Evolutionary conservation across 2,888 invertebrate species (phyloP).

Genomic region (Sinelater perroti): DNA sequence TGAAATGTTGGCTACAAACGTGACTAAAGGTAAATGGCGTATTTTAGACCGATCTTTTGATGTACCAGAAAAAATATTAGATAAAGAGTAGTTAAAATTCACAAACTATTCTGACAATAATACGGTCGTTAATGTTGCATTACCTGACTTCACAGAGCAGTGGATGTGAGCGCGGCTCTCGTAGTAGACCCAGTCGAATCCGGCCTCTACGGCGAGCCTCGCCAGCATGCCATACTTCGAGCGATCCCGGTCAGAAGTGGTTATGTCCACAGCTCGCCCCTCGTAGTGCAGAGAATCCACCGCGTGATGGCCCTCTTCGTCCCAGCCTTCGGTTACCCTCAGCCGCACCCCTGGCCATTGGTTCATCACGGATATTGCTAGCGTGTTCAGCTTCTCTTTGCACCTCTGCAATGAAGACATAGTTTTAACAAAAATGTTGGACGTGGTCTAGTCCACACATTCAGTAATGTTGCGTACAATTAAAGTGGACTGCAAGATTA

Average conservation of each 20-base stretch:
- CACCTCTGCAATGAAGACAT: constrained; percentile 83
- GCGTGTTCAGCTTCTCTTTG: constrained; percentile 92
- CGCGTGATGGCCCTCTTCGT: constrained; percentile 82
- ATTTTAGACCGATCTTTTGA: too few relatives aligned
- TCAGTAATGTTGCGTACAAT: too few relatives aligned
- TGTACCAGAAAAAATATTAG: too few relatives aligned
- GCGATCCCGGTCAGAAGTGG: constrained; percentile 91
- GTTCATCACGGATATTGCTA: constrained; percentile 97
- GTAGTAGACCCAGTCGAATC: constrained; percentile 99
- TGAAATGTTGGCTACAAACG: too few relatives aligned
- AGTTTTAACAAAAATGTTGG: too few relatives aligned
- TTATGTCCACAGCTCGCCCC: constrained; percentile 95
- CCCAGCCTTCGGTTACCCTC: constrained; percentile 95
- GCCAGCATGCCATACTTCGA: constrained; percentile 97
- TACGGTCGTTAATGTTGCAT: too few relatives aligned
- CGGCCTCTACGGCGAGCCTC: constrained; percentile 93
- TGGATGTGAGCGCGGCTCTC: constrained; percentile 95
- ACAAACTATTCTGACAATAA: too few relatives aligned
- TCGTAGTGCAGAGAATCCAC: constrained; percentile 93
- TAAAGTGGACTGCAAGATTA: too few relatives aligned
- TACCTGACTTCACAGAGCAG: constrained; percentile 98
- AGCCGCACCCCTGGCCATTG: constrained; percentile 96
- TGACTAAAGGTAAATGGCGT: too few relatives aligned
- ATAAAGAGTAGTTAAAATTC: too few relatives aligned
- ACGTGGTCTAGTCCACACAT: too few relatives aligned